Base-by-base conservation (phyloP, 2,888 invertebrate species). In the Acronicta alni region DNA sequence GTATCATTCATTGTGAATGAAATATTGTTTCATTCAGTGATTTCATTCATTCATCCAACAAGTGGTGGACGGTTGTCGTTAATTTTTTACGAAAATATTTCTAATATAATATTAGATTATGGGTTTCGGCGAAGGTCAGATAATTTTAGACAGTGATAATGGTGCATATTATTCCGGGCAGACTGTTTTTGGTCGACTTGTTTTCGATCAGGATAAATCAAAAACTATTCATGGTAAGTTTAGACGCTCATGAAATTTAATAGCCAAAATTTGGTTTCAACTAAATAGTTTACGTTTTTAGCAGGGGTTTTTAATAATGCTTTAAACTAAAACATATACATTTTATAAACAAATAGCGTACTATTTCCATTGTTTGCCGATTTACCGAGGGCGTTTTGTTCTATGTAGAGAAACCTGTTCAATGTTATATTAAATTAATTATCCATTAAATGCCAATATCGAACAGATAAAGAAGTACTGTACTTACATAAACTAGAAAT, bases 171-270 rank as follows among this genome's bases (percentile, higher is more conserved):
- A 78, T 70, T 67, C 90, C 1, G 93, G 93, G 1, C 89, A 92
- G 69, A 83, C 83, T 18, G 77, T 93, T 14, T 75, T 70, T 35
- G 93, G 91, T 0, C 84, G 82, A 67, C 67, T 93, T 48, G 80
- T 86, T 59, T 93, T 93, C 59, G 74, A 84, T 26, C 87, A 88
- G 59, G 79, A 81, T 18, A 87, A 89, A 65, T 76, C 77, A n/a
- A 91, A 92, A 81, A 86, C 78, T 63, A 89, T 92, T 80, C 85
- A 93, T 67, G 92, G 93, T 93, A 75, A 83, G 88, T 81, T 44
- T 42, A 41, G n/a, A 30, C 17, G 38, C 43, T 15, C 52, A 39
- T 49, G 23, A 48, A 35, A 54, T n/a, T n/a, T n/a, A n/a, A n/a
- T n/a, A n/a, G n/a, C n/a, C n/a, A n/a, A n/a, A n/a, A n/a, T n/a